Conservation (phyloP, 1,140 invertebrate species). For the Drosophila santomea region DNA sequence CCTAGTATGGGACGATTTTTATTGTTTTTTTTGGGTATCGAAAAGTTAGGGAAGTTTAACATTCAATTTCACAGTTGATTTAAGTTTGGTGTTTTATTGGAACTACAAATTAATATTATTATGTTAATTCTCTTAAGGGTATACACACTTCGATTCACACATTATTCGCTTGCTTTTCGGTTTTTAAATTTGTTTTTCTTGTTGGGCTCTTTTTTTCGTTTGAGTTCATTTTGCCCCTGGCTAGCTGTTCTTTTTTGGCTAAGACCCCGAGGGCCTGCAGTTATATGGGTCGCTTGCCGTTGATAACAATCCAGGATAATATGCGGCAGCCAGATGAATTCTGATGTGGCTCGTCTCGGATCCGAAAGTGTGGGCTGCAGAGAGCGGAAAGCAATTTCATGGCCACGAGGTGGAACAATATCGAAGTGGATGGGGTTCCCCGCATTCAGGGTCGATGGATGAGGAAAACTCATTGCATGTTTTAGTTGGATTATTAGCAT, state of each 20-base stretch:
- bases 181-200: constrained; percentile 65
- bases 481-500: constrained; percentile 23
- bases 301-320: constrained; percentile 67
- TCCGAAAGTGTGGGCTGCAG: constrained; percentile 1
- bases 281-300: constrained; percentile 77
- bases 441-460: constrained; percentile 10
- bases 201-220: constrained; percentile 53
- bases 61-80: too few relatives aligned
- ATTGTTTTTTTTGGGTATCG: too few relatives aligned
- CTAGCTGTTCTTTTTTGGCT: constrained; percentile 42
- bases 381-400: constrained; percentile 73
- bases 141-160: neutral
- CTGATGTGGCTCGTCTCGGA: constrained; percentile 27
- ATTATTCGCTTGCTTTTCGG: neutral
- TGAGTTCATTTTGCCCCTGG: constrained; percentile 67
- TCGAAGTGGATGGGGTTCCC: constrained; percentile 2
- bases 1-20: too few relatives aligned
- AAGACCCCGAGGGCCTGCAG: constrained; percentile 44
- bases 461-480: neutral
- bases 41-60: too few relatives aligned
- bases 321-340: constrained; percentile 50
- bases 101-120: too few relatives aligned
- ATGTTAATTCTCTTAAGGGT: neutral
- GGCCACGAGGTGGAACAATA: constrained; percentile 71
- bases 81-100: too few relatives aligned